A percentile compares a stretch with the other conserved stretches of the same genome.
phyloP scores from a whole-genome alignment of 2,797 vertebrate species.

The Urocyon cinereoargenteus region DNA sequence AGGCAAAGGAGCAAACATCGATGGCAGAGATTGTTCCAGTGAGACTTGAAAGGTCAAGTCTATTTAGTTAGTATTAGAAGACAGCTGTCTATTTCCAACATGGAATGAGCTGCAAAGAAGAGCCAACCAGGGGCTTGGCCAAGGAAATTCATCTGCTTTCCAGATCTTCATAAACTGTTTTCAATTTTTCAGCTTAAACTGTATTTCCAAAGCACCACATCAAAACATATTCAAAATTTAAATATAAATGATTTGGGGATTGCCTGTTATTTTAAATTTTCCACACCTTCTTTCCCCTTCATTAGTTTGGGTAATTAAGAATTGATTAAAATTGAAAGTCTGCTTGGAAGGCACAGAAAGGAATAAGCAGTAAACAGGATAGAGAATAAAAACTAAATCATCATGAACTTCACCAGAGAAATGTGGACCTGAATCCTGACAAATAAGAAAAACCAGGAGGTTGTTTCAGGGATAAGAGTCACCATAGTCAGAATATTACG shows the following conservation, averaged over 20 bases:
- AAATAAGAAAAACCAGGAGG: neutral
- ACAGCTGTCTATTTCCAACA: slow-evolving; percentile 42
- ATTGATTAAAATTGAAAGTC: slow-evolving; percentile 59
- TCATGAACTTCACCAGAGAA: slow-evolving; percentile 41
- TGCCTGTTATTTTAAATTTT: slow-evolving; percentile 41
- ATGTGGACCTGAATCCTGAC: slow-evolving; percentile 17
- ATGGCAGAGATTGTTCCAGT: neutral
- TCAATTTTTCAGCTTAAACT: slow-evolving; percentile 41
- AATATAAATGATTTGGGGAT: slow-evolving; percentile 44
- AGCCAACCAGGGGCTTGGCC: neutral
- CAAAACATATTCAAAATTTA: slow-evolving; percentile 55
- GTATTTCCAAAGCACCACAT: slow-evolving; percentile 20
- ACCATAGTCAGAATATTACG: neutral
- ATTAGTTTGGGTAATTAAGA: slow-evolving; percentile 54
- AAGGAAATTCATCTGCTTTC: slow-evolving; percentile 53
- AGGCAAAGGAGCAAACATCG: neutral
- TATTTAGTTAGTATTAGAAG: slow-evolving; percentile 24
- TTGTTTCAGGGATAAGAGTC: neutral
- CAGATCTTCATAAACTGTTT: slow-evolving; percentile 34
- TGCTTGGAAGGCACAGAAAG: slow-evolving; percentile 23
- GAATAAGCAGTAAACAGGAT: neutral
- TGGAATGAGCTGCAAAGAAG: slow-evolving; percentile 1
- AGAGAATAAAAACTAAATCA: slow-evolving; percentile 57
- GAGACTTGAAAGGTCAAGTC: slow-evolving; percentile 38
- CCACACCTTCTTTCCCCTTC: slow-evolving; percentile 20